These are phyloP conservation scores for Cepaea nemoralis DNA, from an alignment of 1,140 invertebrate genomes.

Conservation along the genomic window DNA sequence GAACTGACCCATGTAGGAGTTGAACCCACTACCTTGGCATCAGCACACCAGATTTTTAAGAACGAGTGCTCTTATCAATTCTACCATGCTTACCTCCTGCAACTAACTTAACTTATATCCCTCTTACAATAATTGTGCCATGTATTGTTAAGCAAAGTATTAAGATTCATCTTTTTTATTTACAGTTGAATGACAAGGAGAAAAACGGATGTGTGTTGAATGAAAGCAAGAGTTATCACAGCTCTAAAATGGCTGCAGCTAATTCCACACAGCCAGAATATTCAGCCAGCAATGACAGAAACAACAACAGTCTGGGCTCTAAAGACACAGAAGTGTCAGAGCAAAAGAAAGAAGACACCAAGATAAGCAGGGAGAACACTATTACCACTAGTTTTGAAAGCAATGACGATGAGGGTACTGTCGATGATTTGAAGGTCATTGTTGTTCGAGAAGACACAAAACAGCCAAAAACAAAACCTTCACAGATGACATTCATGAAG, in stretches of 20 bases:
- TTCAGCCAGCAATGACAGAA: background rate
- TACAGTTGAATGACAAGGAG: conserved; percentile 2
- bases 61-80: too few relatives aligned
- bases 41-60: too few relatives aligned
- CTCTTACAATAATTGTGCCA: too few relatives aligned
- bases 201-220: background rate
- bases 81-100: too few relatives aligned
- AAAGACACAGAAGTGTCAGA: background rate
- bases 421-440: background rate
- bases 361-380: background rate
- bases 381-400: background rate
- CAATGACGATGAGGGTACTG: background rate
- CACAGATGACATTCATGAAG: conserved; percentile 16
- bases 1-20: too few relatives aligned
- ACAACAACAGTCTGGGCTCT: background rate
- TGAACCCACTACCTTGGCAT: too few relatives aligned
- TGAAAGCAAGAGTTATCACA: background rate
- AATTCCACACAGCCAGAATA: background rate
- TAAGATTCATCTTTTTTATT: too few relatives aligned
- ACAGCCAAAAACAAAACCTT: too few relatives aligned
- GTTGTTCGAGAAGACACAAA: conserved; percentile 7
- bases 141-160: too few relatives aligned
- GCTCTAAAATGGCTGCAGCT: background rate
- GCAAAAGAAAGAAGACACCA: background rate
- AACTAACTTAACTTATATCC: too few relatives aligned